Evolutionary conservation across 1,140 invertebrate species (phyloP).

Genomic region (Oryctes rhinoceros): DNA sequence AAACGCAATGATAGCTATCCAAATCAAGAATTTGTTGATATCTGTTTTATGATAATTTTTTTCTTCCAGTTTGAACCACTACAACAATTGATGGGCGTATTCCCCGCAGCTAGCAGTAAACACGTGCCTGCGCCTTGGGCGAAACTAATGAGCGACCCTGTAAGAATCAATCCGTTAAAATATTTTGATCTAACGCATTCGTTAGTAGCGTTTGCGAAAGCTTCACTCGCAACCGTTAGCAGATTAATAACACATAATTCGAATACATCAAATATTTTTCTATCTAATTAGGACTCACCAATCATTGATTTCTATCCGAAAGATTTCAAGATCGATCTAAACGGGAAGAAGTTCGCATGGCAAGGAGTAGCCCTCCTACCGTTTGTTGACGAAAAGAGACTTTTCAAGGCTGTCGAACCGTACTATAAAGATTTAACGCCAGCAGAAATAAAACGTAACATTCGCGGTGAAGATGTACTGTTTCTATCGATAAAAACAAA

Average conservation of each 20-base stretch:
- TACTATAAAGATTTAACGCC: conserved; percentile 82
- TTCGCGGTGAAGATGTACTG: conserved; percentile 80
- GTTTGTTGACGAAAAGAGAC: conserved; percentile 94
- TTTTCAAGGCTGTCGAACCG: conserved; percentile 86
- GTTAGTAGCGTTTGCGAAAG: too few relatives aligned
- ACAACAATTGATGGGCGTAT: conserved; percentile 99
- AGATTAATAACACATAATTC: conserved; percentile 2
- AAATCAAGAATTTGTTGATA: too few relatives aligned
- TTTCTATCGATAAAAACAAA: conserved; percentile 78
- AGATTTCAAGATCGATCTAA: conserved; percentile 98
- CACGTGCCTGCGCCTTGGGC: conserved; percentile 96
- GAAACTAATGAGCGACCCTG: conserved; percentile 91
- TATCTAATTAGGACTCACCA: conserved; percentile 75
- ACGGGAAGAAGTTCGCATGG: conserved; percentile 99
- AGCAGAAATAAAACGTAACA: conserved; percentile 80
- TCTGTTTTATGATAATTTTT: conserved; percentile 54
- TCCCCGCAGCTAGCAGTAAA: conserved; percentile 94
- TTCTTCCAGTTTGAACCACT: conserved; percentile 85
- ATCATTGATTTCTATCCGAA: conserved; percentile 99
- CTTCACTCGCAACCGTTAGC: too few relatives aligned
- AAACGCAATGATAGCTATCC: too few relatives aligned
- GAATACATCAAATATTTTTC: conserved; percentile 37
- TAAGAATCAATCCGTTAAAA: conserved; percentile 61
- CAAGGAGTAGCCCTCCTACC: conserved; percentile 98
- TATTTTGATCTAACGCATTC: too few relatives aligned